Evolutionary conservation across 2,797 vertebrate genomes (phyloP), one percentile per base, ranked within the genome.

Genomic region (Spinus pinus): DNA sequence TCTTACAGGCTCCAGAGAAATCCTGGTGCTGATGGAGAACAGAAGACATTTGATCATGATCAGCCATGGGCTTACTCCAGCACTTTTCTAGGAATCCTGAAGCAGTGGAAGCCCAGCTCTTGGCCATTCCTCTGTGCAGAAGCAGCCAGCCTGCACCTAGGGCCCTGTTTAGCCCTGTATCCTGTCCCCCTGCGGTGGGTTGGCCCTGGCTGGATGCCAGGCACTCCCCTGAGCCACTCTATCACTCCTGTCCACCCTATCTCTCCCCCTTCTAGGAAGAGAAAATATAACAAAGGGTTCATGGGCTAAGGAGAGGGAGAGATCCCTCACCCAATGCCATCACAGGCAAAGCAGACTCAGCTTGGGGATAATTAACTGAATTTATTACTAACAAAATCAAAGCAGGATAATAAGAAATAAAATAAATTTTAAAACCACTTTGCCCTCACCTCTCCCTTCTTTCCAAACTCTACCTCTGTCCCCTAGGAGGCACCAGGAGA

Each of bases 121-220:
- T 41, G n/a, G 60, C 37, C 14, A 25, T 10, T 37, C 19, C 35
- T 24, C 44, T 23, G 49, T 7, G 37, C n/a, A 73, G 51, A 53
- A 73, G 47, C n/a, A 58, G 51, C 14, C 58, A 83, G 33, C 7
- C 51, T 31, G 56, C 46, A 50, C 6, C 20, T 4, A 0, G 13
- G 15, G 27, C 16, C 30, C 35, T 5, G 0, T 39, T 72, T 6
- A 37, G 11, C 56, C 33, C 30, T 0, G 3, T 11, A 7, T 17
- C 24, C 79, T 17, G 27, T 18, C 14, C 16, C 17, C 1, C 30
- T 35, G 25, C 2, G 12, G 24, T 41, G 33, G 33, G 33, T 1
- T 33, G 11, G 42, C 17, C 33, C 64, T 47, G 33, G 30, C 41
- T 53, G 41, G 21, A 54, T 70, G 41, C 25, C 82, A 69, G 39